Evolutionary conservation across 1,140 invertebrate species (phyloP).

Genomic region (Anthonomus grandis): DNA sequence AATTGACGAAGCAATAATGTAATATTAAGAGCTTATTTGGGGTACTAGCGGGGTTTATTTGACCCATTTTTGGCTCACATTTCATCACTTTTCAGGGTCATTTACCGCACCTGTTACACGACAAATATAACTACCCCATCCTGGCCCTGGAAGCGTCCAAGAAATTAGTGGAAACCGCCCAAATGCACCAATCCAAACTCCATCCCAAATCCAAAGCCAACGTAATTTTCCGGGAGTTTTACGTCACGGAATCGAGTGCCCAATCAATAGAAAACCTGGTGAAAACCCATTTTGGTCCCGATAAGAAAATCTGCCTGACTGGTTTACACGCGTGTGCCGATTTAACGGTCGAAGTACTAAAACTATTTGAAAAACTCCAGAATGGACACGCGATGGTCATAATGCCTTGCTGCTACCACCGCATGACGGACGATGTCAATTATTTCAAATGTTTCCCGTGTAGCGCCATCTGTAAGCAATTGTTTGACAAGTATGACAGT

Average conservation of each 20-base stretch:
- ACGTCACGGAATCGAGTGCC: slow-evolving; percentile 53
- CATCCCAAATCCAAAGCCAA: slow-evolving; percentile 51
- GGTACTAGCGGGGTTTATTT: too few species aligned
- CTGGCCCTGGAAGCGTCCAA: slow-evolving; percentile 69
- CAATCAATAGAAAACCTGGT: slow-evolving; percentile 50
- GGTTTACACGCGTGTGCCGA: slow-evolving; percentile 84
- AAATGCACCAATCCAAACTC: slow-evolving; percentile 57
- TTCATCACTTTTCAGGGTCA: slow-evolving; percentile 74
- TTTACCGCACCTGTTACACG: slow-evolving; percentile 65
- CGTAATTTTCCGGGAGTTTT: slow-evolving; percentile 59
- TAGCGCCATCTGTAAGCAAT: slow-evolving; percentile 51
- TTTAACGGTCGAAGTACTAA: slow-evolving; percentile 68
- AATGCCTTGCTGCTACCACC: slow-evolving; percentile 84
- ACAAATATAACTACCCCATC: slow-evolving; percentile 62
- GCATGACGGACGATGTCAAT: slow-evolving; percentile 26
- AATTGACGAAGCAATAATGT: too few species aligned
- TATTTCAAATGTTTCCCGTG: slow-evolving; percentile 63
- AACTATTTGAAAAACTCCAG: slow-evolving; percentile 64
- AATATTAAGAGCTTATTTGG: too few species aligned
- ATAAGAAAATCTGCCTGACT: slow-evolving; percentile 53
- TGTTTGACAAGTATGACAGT: slow-evolving; percentile 42
- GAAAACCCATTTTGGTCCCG: slow-evolving; percentile 41
- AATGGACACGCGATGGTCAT: slow-evolving; percentile 61
- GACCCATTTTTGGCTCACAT: too few species aligned
- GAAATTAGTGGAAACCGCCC: slow-evolving; percentile 61